Conservation (phyloP, 2,113 vertebrate species). For the Heloderma charlesbogerti region DNA sequence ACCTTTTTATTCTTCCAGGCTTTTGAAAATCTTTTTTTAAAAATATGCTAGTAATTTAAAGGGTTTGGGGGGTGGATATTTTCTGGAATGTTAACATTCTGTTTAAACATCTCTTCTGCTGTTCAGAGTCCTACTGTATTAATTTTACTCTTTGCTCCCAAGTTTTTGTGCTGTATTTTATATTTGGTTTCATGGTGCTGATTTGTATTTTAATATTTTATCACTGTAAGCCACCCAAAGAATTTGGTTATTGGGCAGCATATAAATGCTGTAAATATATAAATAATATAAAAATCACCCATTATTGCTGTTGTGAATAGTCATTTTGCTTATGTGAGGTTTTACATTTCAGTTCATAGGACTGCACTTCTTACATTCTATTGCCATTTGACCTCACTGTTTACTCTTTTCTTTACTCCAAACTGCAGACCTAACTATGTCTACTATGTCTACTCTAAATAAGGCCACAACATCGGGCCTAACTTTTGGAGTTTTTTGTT, state of each 20-base stretch:
- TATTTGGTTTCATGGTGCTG: not conserved
- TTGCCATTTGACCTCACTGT: not conserved
- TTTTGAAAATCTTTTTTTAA: not conserved
- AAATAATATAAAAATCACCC: slow-evolving; percentile 15
- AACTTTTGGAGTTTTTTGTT: too few relatives aligned
- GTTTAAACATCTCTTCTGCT: not conserved
- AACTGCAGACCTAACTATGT: too few relatives aligned
- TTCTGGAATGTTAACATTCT: not conserved
- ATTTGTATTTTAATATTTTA: slow-evolving; percentile 21
- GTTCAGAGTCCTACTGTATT: not conserved
- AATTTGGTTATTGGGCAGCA: not conserved
- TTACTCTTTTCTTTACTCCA: not conserved
- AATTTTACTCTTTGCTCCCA: not conserved
- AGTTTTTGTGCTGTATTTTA: not conserved
- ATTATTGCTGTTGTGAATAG: not conserved
- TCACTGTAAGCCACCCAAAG: not conserved
- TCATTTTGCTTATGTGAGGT: not conserved
- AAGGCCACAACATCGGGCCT: too few relatives aligned
- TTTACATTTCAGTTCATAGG: not conserved
- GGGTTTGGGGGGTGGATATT: not conserved
- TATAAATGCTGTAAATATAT: not conserved
- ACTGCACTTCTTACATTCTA: not conserved
- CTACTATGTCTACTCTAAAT: too few relatives aligned
- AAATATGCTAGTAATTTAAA: not conserved
- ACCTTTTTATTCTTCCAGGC: not conserved